Percentiles rank a stretch among this genome's conserved stretches.
Evolutionary conservation across 2,113 vertebrate genomes (phyloP).

Genomic region (Chiloscyllium plagiosum): DNA sequence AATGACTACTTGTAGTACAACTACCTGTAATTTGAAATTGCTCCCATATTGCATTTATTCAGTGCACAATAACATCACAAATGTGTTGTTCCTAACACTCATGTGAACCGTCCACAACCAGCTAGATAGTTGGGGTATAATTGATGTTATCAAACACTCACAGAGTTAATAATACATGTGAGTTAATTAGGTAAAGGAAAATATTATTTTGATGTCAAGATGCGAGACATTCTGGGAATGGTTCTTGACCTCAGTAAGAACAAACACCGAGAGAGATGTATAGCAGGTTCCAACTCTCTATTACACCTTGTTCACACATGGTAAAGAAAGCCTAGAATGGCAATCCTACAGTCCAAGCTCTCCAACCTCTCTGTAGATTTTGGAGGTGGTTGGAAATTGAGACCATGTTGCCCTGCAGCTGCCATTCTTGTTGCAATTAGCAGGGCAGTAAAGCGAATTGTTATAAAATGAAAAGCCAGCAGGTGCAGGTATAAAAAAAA

Average conservation of each 20-base stretch:
- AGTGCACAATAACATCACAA: neutral
- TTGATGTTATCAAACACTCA: neutral
- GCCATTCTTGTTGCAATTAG: neutral
- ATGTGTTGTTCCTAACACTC: neutral
- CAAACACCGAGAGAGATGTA: neutral
- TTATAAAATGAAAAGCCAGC: slow-evolving; percentile 37
- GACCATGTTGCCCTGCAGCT: slow-evolving; percentile 30
- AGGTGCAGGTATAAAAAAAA: slow-evolving; percentile 42
- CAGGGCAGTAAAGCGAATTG: neutral
- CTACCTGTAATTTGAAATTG: slow-evolving; percentile 1
- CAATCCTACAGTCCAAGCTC: neutral
- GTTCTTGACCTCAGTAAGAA: neutral
- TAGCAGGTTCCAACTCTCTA: neutral
- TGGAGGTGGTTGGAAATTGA: slow-evolving; percentile 33
- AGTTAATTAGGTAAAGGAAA: neutral
- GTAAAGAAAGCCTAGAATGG: neutral
- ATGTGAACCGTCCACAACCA: neutral
- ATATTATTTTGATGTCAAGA: neutral
- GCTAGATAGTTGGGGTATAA: neutral
- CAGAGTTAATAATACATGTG: neutral
- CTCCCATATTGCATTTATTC: neutral
- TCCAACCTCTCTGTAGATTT: neutral
- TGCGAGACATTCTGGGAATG: neutral
- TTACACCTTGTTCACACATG: neutral
- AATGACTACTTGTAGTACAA: neutral